Conservation (phyloP, 2,113 vertebrate genomes). For the Atherinomorus stipes region DNA sequence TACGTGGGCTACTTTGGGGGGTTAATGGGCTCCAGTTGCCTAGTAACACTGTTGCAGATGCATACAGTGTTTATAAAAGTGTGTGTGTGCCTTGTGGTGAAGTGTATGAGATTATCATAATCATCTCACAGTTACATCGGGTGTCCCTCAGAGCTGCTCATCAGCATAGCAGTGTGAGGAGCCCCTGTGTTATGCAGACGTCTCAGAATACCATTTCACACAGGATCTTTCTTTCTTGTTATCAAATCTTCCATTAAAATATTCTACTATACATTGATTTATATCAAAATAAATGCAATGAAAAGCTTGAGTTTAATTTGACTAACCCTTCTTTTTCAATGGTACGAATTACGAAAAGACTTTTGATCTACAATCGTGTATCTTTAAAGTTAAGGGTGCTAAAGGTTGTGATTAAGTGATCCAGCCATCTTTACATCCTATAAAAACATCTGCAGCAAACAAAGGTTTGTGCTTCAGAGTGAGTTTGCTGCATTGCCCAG, state of each 20-base stretch:
- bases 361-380: not conserved
- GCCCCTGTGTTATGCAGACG: constrained; percentile 49
- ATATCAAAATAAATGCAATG: not conserved
- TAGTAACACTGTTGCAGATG: constrained; percentile 78
- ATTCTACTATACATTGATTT: not conserved
- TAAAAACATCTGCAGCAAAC: too few relatives aligned
- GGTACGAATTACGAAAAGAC: not conserved
- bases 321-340: not conserved
- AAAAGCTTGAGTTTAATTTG: not conserved
- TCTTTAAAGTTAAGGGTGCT: too few relatives aligned
- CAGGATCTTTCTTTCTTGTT: not conserved
- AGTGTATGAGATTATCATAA: constrained; percentile 76
- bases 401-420: too few relatives aligned
- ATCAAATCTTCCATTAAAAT: not conserved
- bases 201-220: constrained; percentile 7
- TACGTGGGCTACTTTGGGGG: constrained; percentile 61
- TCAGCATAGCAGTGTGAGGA: constrained; percentile 69
- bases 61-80: constrained; percentile 58
- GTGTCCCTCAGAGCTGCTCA: constrained; percentile 71
- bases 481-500: constrained; percentile 30
- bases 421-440: too few relatives aligned
- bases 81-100: constrained; percentile 45
- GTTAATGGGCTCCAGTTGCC: constrained; percentile 73
- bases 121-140: constrained; percentile 76
- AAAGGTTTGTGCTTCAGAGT: not conserved